These are phyloP conservation scores for Sparidentex hasta DNA, from an alignment of 2,797 vertebrate species.

Conservation along the genomic window DNA sequence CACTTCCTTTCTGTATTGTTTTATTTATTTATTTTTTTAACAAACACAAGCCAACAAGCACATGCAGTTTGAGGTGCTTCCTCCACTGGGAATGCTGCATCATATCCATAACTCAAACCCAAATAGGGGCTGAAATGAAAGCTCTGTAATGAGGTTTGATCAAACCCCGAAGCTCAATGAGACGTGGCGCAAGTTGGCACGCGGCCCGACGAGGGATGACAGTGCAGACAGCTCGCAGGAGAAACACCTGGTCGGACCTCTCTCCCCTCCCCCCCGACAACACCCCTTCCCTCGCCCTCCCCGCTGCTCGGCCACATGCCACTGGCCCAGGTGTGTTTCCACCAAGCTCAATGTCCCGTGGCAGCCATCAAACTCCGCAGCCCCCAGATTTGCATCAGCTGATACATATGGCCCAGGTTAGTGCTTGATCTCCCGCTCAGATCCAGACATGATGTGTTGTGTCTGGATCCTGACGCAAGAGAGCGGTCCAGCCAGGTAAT, in stretches of 20 bases:
- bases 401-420: constrained; percentile 44
- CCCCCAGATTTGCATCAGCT: constrained; percentile 48
- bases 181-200: constrained; percentile 53
- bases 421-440: constrained; percentile 47
- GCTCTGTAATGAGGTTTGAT: constrained; percentile 69
- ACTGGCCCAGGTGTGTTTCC: constrained; percentile 73
- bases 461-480: constrained; percentile 47
- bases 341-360: constrained; percentile 49
- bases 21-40: neutral
- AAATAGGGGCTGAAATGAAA: constrained; percentile 44
- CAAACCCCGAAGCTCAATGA: constrained; percentile 63
- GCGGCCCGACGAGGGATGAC: constrained; percentile 60
- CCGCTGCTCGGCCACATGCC: constrained; percentile 54
- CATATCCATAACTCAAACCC: constrained; percentile 34
- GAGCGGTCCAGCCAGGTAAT: constrained; percentile 39
- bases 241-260: constrained; percentile 70
- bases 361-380: constrained; percentile 53
- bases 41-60: constrained; percentile 7
- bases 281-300: neutral
- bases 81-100: constrained; percentile 24
- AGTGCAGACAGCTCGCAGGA: constrained; percentile 57
- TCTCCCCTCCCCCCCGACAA: neutral
- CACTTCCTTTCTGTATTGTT: neutral
- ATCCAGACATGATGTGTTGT: constrained; percentile 45
- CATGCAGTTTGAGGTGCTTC: constrained; percentile 13